Evolutionary conservation across 2,888 invertebrate species (phyloP), one percentile per base, ranked within the genome.

Genomic region (Fragum sueziense): DNA sequence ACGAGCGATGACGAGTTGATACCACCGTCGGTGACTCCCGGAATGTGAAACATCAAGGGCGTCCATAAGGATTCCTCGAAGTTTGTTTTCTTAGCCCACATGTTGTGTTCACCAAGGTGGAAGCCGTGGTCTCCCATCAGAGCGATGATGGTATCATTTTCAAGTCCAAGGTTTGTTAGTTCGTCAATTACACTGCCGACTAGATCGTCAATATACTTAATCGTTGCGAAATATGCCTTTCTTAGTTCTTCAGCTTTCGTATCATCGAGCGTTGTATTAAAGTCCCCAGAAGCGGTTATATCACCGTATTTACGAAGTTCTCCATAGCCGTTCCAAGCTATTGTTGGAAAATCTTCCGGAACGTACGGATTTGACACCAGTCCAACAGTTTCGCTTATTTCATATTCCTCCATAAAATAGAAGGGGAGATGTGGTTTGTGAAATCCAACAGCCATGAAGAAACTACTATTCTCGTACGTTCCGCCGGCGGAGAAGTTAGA

Each of bases 41-140:
- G 61, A 33, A 61, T 61, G 61, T 61, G 61, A n/a, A 61, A 61
- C 61, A 61, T 61, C 31, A 61, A 61, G 31, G 61, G 61, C 20
- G 61, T 61, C 61, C 61, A 61, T n/a, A 33, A n/a, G 20, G 61
- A 61, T 33, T 61, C 61, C 33, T 61, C 61, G 31, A 61, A 61
- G n/a, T 61, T 61, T 29, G 61, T 61, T 20, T 61, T 31, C 33
- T 61, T 61, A 29, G 31, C 20, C 61, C 61, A 61, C n/a, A 29
- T 20, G 33, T 27, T 29, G 61, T 61, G 61, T 17, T 61, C 61
- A n/a, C 61, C 61, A 1, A 61, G 61, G n/a, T 61, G 61, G 14
- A 14, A 61, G 61, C 61, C 61, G 22, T 61, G 61, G 7, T 61
- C 61, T 20, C 61, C 61, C 33, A 61, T 31, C 31, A 61, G 33